Evolutionary conservation across 2,797 vertebrate species (phyloP), one percentile per base, ranked within the genome.

Genomic region (Pseudocheirus occidentalis): DNA sequence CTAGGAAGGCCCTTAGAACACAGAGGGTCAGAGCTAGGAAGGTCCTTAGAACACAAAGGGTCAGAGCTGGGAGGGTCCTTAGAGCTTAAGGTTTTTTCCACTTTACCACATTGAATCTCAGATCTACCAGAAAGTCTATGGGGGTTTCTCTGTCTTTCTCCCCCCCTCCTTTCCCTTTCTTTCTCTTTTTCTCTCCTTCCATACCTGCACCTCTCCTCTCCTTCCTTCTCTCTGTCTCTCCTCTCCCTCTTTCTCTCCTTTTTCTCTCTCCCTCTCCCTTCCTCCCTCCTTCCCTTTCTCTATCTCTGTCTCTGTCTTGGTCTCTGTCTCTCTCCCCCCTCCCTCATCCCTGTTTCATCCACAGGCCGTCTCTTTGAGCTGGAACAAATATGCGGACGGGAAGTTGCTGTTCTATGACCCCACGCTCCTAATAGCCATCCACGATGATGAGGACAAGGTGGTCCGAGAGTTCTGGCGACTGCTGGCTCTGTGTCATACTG

Each of bases 401-500:
- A 98, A 98, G 81, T 50, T 98, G 66, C 97, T 91, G 13, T 99
- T 99, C 92, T 98, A 96, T 0, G 98, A 99, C 0, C 87, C 94
- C 0, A 62, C 2, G 0, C 99, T 99, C 54, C 97, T 99, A 96
- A 97, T 98, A 56, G 97, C 93, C 0, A 98, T 99, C 66, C 94
- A 53, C 34, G 89, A 0, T 57, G 97, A 98, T 50, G 52, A 55
- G 0, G 99, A 99, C 97, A 95, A 97, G 0, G 13, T 97, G 46
- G 98, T 98, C 97, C 98, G 91, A 52, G 99, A 99, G 97, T 99
- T 99, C 98, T 98, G 99, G 98, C 98, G 98, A 0, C 98, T 99
- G 3, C 98, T 99, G 96, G 99, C 99, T 66, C 96, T 99, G 59
- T 99, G 99, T 97, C 99, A 99, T 98, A 99, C 99, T 0, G 99